These are phyloP conservation scores for Caenorhabditis inopinata DNA, from an alignment of 1,140 invertebrate genomes.

Conservation along the genomic window DNA sequence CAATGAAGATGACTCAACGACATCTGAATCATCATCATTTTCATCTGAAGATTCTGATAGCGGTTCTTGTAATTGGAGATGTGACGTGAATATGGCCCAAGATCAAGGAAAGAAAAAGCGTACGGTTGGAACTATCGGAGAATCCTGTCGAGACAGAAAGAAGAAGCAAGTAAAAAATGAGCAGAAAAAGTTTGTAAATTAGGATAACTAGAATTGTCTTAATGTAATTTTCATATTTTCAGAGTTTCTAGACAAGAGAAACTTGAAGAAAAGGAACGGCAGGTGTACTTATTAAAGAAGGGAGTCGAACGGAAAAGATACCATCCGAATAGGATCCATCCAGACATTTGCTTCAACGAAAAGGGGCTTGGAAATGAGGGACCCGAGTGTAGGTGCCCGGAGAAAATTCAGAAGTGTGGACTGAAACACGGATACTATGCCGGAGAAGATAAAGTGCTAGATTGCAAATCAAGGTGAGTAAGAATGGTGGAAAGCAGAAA, in stretches of 20 bases:
- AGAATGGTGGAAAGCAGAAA: too few relatives aligned
- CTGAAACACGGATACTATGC: conserved; percentile 24
- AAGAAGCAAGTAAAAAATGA: too few relatives aligned
- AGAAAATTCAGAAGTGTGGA: neutral
- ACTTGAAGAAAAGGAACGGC: neutral
- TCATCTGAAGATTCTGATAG: too few relatives aligned
- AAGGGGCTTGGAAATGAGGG: neutral
- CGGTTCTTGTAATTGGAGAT: too few relatives aligned
- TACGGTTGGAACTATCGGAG: too few relatives aligned
- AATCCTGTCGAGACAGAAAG: neutral
- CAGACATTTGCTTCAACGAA: neutral
- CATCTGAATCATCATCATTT: too few relatives aligned
- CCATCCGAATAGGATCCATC: neutral
- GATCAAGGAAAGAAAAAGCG: too few relatives aligned
- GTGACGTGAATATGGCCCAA: too few relatives aligned
- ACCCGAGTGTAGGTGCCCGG: neutral
- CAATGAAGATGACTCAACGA: too few relatives aligned
- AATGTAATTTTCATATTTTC: neutral
- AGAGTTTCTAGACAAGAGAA: neutral
- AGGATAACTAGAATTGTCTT: too few relatives aligned
- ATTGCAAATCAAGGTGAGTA: neutral
- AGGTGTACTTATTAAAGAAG: neutral
- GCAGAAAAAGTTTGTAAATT: too few relatives aligned
- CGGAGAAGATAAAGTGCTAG: neutral
- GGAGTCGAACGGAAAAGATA: neutral